Base-by-base conservation (phyloP, 2,888 invertebrate species). In the Gasteruption jaculator region DNA sequence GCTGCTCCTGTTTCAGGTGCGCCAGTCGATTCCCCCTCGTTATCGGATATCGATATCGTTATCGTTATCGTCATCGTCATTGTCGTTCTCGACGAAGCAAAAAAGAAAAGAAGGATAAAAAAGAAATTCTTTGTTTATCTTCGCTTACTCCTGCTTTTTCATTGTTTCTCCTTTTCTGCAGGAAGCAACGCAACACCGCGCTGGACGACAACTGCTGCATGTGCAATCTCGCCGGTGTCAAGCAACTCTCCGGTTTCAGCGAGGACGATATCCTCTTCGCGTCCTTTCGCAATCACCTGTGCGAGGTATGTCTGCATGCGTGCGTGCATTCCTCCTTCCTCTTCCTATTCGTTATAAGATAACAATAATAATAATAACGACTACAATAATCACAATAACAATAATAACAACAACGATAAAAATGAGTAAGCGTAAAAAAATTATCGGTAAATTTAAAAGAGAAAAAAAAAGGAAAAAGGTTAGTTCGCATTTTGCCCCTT, bases 171-270 rank as follows among this genome's bases (percentile, higher is more conserved):
- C 56, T 59, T 53, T 54, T 5, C 55, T 54, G 3, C 54, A 75
- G 75, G 52, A 57, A 67, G 14, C 73, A 74, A 48, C 68, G 72
- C 10, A 80, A 79, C 3, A 76, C 81, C 53, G 83, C 91, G 29
- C 77, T 82, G n/a, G 86, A 87, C 46, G 93, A 93, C 73, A 92
- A 93, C 72, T 91, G 91, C 69, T 93, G 92, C 67, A 74, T 86
- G 58, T 93, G 92, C 71, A 83, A 91, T 71, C 81, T 88, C 43
- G 86, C 91, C 4, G 90, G 91, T 10, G 82, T 93, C 45, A 84
- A 84, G 65, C 82, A 85, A 62, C 79, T 87, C 60, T 86, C 90
- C 2, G 80, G 82, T 52, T 68, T 90, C 7, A 71, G 80, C 0
- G 82, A 85, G 31, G 84, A 87, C 53, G 90, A 92, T 68, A 83